Base-by-base conservation (phyloP, 2,113 vertebrate genomes). In the Felis catus region DNA sequence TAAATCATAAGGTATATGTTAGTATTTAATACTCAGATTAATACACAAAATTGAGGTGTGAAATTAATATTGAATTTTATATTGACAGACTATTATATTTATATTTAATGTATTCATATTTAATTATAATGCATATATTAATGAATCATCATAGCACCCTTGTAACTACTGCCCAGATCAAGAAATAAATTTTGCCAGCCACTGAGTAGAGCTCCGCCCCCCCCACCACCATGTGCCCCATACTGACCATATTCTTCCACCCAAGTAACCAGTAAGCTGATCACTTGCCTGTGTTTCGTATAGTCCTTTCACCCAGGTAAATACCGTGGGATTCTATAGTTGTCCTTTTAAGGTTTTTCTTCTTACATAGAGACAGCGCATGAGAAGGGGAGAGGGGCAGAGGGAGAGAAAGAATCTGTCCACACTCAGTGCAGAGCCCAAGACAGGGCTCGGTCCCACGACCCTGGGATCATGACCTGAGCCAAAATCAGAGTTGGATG, bases 151-250 rank as follows among this genome's bases (percentile, higher is more conserved):
- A 25, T 81, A 92, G 74, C 19, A 68, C 1, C 7, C 21, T 86
- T 25, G 2, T 71, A 55, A 87, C 51, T 90, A 55, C 48, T 39
- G n/a, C 31, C 41, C 29, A 80, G 58, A 14, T 65, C 36, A 45
- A 82, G 48, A 93, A 86, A 84, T 31, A 36, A 73, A 33, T 51
- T 91, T 61, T 63, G 15, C 23, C 51, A 92, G 53, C 36, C 65
- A 8, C 45, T 1, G 19, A 79, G 53, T 92, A 63, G 91, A 45
- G 45, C 45, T 45, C 45, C 45, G 4, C 31, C 1, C 70, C 25
- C 27, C 9, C 45, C 6, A 27, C 1, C 78, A 21, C 27, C 21
- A 1, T 1, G 5, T 1, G 27, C 10, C 31, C 39, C 13, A 11
- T 23, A 3, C 29, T 55, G 31, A 33, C 31, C 51, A 13, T 5